Percentiles rank a stretch among this genome's conserved stretches.
phyloP scores from a whole-genome alignment of 2,113 vertebrate species.

The Myotis davidii region DNA sequence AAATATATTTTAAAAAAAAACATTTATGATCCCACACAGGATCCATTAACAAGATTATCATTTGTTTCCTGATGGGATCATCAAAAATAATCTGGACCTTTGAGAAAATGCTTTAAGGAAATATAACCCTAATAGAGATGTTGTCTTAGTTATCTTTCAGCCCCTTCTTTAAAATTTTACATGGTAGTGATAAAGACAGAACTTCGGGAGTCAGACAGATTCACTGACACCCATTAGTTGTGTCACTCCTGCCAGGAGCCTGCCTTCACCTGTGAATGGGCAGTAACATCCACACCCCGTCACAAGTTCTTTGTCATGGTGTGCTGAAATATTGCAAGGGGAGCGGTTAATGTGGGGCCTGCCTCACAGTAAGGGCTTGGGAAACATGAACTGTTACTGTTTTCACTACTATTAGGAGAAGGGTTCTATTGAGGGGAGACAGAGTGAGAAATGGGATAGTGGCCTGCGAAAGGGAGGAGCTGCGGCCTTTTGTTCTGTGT shows the following conservation, averaged over 20 bases:
- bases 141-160: neutral
- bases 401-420: neutral
- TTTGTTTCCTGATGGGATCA: neutral
- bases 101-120: neutral
- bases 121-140: neutral
- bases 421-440: neutral
- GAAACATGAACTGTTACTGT: neutral
- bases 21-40: neutral
- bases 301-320: neutral
- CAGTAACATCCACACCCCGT: neutral
- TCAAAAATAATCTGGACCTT: neutral
- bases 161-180: neutral
- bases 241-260: neutral
- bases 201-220: neutral
- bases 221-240: neutral
- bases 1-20: too few species aligned
- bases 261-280: neutral
- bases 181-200: neutral
- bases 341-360: too few species aligned
- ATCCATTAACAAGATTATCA: slow-evolving; percentile 6
- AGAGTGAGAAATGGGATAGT: neutral
- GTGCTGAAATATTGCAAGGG: neutral
- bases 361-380: neutral
- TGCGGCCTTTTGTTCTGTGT: neutral
- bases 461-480: neutral